Evolutionary conservation across 2,113 vertebrate species (phyloP).

Genomic region (Nycticorax nycticorax): DNA sequence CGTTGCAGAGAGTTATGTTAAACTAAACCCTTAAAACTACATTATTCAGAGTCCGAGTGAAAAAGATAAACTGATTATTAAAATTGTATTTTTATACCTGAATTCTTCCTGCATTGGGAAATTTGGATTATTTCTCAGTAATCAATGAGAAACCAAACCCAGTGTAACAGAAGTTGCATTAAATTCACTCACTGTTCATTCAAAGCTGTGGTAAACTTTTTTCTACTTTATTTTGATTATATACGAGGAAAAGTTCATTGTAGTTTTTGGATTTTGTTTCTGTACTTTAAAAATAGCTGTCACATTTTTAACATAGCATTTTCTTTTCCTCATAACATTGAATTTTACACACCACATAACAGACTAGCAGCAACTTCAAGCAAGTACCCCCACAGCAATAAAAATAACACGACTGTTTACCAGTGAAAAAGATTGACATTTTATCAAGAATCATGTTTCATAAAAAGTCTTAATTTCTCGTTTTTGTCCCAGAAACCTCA

Average conservation of each 20-base stretch:
- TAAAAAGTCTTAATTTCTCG: neutral
- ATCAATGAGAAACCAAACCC: neutral
- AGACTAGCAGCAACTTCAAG: neutral
- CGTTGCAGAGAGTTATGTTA: too few relatives aligned
- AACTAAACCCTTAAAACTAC: neutral
- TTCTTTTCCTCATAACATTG: neutral
- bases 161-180: neutral
- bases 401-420: rapidly evolving
- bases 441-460: neutral
- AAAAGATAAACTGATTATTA: neutral
- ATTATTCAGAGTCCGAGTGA: neutral
- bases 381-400: neutral
- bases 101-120: neutral
- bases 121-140: neutral
- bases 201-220: neutral
- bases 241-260: neutral
- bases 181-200: neutral
- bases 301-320: neutral
- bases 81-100: neutral
- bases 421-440: neutral
- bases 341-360: neutral
- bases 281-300: neutral
- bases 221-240: neutral
- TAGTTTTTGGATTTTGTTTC: neutral
- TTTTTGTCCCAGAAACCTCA: neutral